Base-by-base conservation (phyloP, 2,113 vertebrate species). In the Istiophorus platypterus region DNA sequence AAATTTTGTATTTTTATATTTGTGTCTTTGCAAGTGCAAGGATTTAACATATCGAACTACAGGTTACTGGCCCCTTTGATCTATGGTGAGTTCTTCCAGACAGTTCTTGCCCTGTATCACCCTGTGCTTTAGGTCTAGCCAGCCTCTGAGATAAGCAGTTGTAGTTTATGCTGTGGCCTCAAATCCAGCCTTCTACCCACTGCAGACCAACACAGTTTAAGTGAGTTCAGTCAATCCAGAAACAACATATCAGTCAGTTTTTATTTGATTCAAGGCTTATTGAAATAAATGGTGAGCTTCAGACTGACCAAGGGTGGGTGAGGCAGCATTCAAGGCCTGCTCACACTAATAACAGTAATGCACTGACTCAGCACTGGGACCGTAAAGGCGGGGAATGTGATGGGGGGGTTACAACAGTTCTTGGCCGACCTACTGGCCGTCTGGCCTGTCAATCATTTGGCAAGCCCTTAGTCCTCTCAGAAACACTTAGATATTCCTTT, bases 341-440 rank as follows among this genome's bases (percentile, higher is more conserved):
- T 89, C 80, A 41, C 73, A 86, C 78, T 90, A 92, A 90, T 90
- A 88, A 90, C 78, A 56, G 81, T 92, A 92, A 93, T 92, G 88
- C 81, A 92, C 92, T 94, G 93, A 94, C 88, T 94, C 91, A 93
- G 92, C 88, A 88, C 57, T 66, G 79, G 78, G 68, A 84, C 73
- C 85, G 71, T 81, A 78, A 85, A 85, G 24, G 56, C 20, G 20
- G 70, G 47, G 49, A 24, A 39, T 63, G 56, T 62, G 45, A 54
- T 15, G 41, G 57, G 64, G 59, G 47, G 70, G 71, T 57, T 81
- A 84, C 78, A 67, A 76, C 80, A 81, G 84, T 57, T 87, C 81
- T 89, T 91, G 89, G 85, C 78, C 3, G 34, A 61, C 57, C 54
- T 51, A 65, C 68, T 75, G 77, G 83, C 70, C 27, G 84, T 84